Percentiles rank a stretch among this genome's conserved stretches.
Evolutionary conservation across 2,797 vertebrate genomes (phyloP).

Genomic region (Chrosomus eos): DNA sequence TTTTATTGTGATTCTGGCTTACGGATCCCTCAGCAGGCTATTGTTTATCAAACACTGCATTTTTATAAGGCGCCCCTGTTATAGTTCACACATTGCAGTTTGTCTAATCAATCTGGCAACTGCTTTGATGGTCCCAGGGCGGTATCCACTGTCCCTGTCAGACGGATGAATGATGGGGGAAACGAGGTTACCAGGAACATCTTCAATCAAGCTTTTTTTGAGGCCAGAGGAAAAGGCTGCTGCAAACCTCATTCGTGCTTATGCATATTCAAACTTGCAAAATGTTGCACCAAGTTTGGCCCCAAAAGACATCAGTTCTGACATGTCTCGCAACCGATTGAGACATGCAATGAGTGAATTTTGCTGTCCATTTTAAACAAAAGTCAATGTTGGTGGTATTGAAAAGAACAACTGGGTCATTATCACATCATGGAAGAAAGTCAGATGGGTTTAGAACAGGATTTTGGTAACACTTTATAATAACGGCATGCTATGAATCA

Average conservation of each 20-base stretch:
- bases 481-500: no score
- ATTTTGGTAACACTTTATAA: no score
- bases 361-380: background rate
- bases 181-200: background rate
- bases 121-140: slow-evolving; percentile 14
- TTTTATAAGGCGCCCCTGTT: background rate
- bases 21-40: background rate
- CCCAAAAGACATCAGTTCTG: background rate
- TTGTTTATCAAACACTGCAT: background rate
- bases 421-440: background rate
- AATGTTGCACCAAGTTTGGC: background rate
- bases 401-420: background rate
- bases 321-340: no score
- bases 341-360: background rate
- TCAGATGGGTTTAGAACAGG: background rate
- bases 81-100: background rate
- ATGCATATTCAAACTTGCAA: background rate
- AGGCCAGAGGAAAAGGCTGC: background rate
- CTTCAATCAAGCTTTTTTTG: background rate
- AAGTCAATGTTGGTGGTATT: background rate
- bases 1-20: background rate
- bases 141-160: background rate
- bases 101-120: slow-evolving; percentile 27
- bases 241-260: background rate
- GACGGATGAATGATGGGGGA: slow-evolving; percentile 4